Evolutionary conservation across 1,140 invertebrate species (phyloP).

Genomic region (Leptoteleia sp.): DNA sequence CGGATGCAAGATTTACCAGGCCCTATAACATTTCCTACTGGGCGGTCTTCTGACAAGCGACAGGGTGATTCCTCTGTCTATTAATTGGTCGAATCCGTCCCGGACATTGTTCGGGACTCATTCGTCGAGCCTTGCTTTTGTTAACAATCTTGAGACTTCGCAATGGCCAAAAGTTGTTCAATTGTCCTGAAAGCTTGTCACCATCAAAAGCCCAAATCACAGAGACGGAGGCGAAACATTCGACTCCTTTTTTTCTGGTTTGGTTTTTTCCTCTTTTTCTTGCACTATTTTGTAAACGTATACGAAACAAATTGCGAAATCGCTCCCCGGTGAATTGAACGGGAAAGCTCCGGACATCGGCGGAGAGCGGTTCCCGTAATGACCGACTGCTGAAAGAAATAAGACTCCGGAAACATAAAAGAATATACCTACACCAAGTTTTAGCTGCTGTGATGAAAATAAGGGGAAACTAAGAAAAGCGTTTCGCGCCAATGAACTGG

Average conservation of each 20-base stretch:
- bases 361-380: constrained; percentile 7
- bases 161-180: not conserved
- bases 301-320: constrained; percentile 29
- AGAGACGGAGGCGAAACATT: not conserved
- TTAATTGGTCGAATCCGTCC: not conserved
- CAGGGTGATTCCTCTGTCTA: constrained; percentile 1
- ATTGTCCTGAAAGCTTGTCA: constrained; percentile 18
- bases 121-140: not conserved
- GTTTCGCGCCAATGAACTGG: constrained; percentile 27
- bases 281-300: constrained; percentile 23
- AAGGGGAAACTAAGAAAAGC: constrained; percentile 17
- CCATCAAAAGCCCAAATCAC: constrained; percentile 8
- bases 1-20: too few species aligned
- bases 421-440: constrained; percentile 31
- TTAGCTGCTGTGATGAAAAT: constrained; percentile 30
- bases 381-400: constrained; percentile 66
- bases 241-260: constrained; percentile 15
- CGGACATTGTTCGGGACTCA: not conserved
- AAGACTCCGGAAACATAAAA: constrained; percentile 76
- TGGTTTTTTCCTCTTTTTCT: constrained; percentile 20
- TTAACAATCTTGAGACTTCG: not conserved
- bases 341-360: constrained; percentile 7
- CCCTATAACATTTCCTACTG: too few species aligned
- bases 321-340: constrained; percentile 16
- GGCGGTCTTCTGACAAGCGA: constrained; percentile 2